Evolutionary conservation across 92 coral and sea anemone species (phyloP).

Genomic region (Desmophyllum pertusum): DNA sequence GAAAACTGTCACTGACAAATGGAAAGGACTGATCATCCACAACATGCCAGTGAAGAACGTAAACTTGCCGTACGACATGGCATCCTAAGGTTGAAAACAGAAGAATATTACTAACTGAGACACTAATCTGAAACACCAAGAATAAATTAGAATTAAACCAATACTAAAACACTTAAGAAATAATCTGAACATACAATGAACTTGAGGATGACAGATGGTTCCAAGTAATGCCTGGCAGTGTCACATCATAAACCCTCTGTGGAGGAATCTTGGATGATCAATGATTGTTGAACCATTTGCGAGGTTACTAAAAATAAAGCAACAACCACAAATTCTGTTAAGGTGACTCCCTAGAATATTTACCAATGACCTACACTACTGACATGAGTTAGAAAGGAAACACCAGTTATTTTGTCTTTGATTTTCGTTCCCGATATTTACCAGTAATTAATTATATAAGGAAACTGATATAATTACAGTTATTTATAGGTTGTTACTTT

Average conservation of each 20-base stretch:
- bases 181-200: constrained; percentile 65
- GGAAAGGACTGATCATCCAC: constrained; percentile 95
- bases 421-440: too few relatives aligned
- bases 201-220: constrained; percentile 60
- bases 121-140: too few relatives aligned
- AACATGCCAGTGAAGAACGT: constrained; percentile 96
- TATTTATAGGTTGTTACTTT: too few relatives aligned
- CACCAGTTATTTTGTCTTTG: too few relatives aligned
- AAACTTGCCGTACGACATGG: constrained; percentile 89
- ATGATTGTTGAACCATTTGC: constrained; percentile 63
- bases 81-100: constrained; percentile 63
- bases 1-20: constrained; percentile 83
- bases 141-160: background rate
- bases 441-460: too few relatives aligned
- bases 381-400: too few relatives aligned
- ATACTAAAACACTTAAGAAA: background rate
- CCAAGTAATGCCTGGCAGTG: constrained; percentile 71
- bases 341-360: too few relatives aligned
- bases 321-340: too few relatives aligned
- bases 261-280: constrained; percentile 73
- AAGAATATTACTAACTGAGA: background rate
- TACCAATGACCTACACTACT: too few relatives aligned
- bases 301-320: constrained; percentile 13
- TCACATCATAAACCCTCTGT: constrained; percentile 78
- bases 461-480: too few relatives aligned